Evolutionary conservation across 2,113 vertebrate genomes (phyloP), one percentile per base, ranked within the genome.

Genomic region (Electrona antarctica): DNA sequence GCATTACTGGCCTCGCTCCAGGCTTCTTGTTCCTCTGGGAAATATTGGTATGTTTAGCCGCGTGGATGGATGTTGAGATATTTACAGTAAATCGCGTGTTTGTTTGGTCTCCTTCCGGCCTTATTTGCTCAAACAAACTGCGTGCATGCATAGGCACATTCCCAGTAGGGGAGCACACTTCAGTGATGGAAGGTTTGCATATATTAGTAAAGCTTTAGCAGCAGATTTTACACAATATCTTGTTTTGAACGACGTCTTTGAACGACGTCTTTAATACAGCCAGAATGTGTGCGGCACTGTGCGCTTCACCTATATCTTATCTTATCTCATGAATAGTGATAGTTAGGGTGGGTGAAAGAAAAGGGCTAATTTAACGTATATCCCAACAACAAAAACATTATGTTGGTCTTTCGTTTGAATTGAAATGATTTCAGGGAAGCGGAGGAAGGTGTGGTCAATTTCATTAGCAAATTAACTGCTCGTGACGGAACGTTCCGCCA

Each of bases 1-100:
- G 21, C 7, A 10, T 74, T n/a, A 13, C 15, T 73, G 66, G 75
- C 66, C 77, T 82, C 69, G 79, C 82, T 69, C 0, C 2, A 73
- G 68, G 82, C 72, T 13, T 58, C 56, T 8, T 4, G 41, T 61
- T 84, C 82, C 61, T 63, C 50, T 76, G 73, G 71, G 74, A 80
- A 64, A 12, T 12, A 8, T 50, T 8, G 64, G 5, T 60, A 58
- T 71, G 14, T 76, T 67, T 51, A 60, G 50, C 63, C 67, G 71
- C 6, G 48, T 68, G 69, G 65, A 60, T 33, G 12, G 51, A 75
- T 62, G 8, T 6, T 48, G 7, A 78, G 14, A 67, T 74, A 72
- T 71, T 67, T 70, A 54, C 60, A 65, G 59, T 64, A 45, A 60
- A 60, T 12, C 14, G 29, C 58, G 58, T 52, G 41, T 64, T 75